phyloP scores from a whole-genome alignment of 2,888 invertebrate species.

The Mythimna vitellina region DNA sequence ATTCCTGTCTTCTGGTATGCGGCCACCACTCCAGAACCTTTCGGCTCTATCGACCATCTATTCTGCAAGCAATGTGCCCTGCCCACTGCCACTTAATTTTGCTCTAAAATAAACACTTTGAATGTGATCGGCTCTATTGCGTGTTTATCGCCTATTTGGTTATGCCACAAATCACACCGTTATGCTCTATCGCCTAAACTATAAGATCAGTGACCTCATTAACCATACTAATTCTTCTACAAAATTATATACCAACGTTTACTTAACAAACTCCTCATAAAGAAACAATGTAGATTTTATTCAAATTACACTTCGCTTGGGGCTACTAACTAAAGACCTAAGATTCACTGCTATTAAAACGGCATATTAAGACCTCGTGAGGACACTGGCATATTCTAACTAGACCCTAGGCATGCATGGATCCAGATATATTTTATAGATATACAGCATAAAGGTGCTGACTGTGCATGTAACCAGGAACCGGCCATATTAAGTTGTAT shows the following conservation, averaged over 20 bases:
- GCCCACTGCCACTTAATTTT: neutral
- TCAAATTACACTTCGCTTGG: conserved; percentile 22
- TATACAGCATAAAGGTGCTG: no score
- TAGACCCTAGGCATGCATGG: no score
- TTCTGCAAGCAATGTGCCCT: no score
- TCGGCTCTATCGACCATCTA: no score
- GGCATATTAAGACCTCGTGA: neutral
- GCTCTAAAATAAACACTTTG: neutral
- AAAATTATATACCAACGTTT: conserved; percentile 38
- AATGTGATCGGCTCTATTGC: conserved; percentile 11
- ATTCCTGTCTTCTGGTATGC: no score
- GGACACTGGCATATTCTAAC: neutral
- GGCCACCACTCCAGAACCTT: no score
- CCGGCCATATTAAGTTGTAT: no score
- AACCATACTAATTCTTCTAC: conserved; percentile 27
- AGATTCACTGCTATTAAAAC: neutral
- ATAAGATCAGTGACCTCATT: conserved; percentile 53
- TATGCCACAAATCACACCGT: conserved; percentile 31
- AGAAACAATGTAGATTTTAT: conserved; percentile 8
- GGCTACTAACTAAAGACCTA: neutral
- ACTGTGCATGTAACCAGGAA: no score
- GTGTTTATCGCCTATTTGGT: conserved; percentile 32
- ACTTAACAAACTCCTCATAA: conserved; percentile 7
- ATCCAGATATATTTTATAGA: no score
- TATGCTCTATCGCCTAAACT: conserved; percentile 34